phyloP scores from a whole-genome alignment of 2,888 invertebrate species.

The Bellardia bayeri region DNA sequence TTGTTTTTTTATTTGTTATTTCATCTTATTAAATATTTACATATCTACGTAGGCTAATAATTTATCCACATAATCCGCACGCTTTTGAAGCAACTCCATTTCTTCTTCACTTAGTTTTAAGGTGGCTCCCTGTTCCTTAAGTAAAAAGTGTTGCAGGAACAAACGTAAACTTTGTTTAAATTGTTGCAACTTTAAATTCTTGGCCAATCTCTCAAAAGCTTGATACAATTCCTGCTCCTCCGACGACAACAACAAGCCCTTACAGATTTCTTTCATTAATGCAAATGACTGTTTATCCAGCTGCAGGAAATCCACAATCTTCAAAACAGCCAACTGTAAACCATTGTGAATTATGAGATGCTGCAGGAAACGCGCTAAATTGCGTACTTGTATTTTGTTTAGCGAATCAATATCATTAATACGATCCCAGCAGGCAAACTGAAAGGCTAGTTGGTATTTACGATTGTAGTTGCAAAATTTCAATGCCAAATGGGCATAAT shows the following conservation, averaged over 20 bases:
- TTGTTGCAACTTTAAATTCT: conserved; percentile 89
- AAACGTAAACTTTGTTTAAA: conserved; percentile 93
- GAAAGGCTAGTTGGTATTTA: conserved; percentile 94
- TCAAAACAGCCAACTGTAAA: conserved; percentile 92
- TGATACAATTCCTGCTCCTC: conserved; percentile 85
- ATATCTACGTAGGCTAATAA: conserved; percentile 85
- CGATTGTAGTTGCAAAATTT: conserved; percentile 93
- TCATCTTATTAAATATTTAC: conserved; percentile 67
- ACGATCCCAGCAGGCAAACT: conserved; percentile 96
- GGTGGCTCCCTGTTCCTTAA: conserved; percentile 87
- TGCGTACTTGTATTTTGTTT: conserved; percentile 87
- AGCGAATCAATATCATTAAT: conserved; percentile 91
- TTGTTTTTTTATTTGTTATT: not conserved
- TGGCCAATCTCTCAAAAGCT: conserved; percentile 90
- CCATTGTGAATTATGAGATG: conserved; percentile 92
- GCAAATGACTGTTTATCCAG: conserved; percentile 91
- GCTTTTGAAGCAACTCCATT: conserved; percentile 85
- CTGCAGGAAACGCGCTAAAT: conserved; percentile 91
- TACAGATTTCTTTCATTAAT: conserved; percentile 91
- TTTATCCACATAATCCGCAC: conserved; percentile 88
- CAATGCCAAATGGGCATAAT: conserved; percentile 92
- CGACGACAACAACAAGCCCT: conserved; percentile 89
- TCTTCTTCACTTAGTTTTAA: conserved; percentile 83
- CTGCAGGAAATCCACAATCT: conserved; percentile 95
- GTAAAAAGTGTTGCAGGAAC: conserved; percentile 94